Conservation (phyloP, 35 echinoderm and acorn worm genomes). For the Apostichopus japonicus region DNA sequence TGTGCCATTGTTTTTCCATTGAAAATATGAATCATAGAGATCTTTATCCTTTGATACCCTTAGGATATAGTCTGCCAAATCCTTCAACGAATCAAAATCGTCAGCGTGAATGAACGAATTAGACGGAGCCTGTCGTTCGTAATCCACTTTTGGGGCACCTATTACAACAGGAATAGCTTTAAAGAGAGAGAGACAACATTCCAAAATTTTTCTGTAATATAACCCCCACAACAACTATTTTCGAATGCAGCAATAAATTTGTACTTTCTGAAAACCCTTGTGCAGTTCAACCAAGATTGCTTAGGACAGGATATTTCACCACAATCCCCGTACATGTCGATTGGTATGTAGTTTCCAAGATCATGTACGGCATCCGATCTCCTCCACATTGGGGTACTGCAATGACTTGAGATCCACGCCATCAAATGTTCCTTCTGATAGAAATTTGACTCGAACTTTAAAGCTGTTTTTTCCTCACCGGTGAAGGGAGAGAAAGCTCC, state of each 20-base stretch:
- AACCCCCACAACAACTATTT: constrained; percentile 66
- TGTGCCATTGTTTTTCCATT: background rate
- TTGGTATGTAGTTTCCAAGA: constrained; percentile 8
- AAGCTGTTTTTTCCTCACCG: background rate
- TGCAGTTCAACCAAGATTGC: background rate
- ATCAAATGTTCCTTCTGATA: background rate
- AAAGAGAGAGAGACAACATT: background rate
- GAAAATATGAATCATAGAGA: constrained; percentile 24
- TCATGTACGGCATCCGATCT: constrained; percentile 15
- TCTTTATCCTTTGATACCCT: constrained; percentile 3
- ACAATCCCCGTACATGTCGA: constrained; percentile 33
- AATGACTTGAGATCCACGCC: constrained; percentile 45
- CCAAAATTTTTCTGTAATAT: constrained; percentile 85
- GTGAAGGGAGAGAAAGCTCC: background rate
- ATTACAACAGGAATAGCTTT: constrained; percentile 51
- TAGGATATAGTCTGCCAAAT: constrained; percentile 45
- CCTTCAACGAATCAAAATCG: constrained; percentile 46
- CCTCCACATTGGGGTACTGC: background rate
- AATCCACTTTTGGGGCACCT: constrained; percentile 45
- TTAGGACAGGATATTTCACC: constrained; percentile 42
- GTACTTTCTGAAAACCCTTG: constrained; percentile 1
- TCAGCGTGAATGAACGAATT: constrained; percentile 59
- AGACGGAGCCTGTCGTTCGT: constrained; percentile 27
- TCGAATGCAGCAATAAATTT: constrained; percentile 64
- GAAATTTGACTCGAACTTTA: constrained; percentile 3